phyloP scores from a whole-genome alignment of 2,113 vertebrate genomes.

The Coryphaenoides rupestris region DNA sequence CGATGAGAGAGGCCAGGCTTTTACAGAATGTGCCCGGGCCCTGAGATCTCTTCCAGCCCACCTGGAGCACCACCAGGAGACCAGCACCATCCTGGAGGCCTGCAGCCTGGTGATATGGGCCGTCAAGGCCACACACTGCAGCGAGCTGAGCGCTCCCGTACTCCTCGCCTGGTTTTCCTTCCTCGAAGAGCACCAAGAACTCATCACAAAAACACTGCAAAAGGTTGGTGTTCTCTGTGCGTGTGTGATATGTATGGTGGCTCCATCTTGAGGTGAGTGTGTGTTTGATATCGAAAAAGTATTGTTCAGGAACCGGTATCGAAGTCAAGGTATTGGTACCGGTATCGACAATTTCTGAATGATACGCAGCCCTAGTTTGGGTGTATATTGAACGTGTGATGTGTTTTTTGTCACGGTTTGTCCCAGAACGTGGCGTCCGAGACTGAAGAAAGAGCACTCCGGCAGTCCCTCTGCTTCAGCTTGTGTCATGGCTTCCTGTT shows the following conservation, averaged over 20 bases:
- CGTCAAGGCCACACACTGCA: slow-evolving; percentile 54
- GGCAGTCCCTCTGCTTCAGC: slow-evolving; percentile 73
- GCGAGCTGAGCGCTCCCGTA: slow-evolving; percentile 37
- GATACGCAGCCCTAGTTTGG: neutral
- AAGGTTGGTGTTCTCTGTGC: slow-evolving; percentile 50
- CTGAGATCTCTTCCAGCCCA: slow-evolving; percentile 52
- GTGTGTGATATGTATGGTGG: too few species aligned
- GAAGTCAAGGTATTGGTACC: too few species aligned
- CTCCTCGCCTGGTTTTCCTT: slow-evolving; percentile 74
- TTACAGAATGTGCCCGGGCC: slow-evolving; percentile 61
- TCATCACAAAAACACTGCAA: slow-evolving; percentile 55
- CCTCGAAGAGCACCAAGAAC: slow-evolving; percentile 66
- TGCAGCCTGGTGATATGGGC: slow-evolving; percentile 73
- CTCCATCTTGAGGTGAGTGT: too few species aligned
- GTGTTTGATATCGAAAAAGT: too few species aligned
- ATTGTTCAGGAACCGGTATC: too few species aligned
- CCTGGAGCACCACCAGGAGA: slow-evolving; percentile 27
- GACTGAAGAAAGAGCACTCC: slow-evolving; percentile 63
- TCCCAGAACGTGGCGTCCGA: slow-evolving; percentile 43
- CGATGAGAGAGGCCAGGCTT: slow-evolving; percentile 11
- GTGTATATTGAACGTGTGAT: neutral
- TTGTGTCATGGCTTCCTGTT: slow-evolving; percentile 75
- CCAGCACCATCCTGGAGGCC: slow-evolving; percentile 71
- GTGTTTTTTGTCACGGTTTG: slow-evolving; percentile 6
- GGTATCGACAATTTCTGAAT: too few species aligned